These are phyloP conservation scores for Nephila pilipes DNA, from an alignment of 1,140 invertebrate genomes.

Conservation along the genomic window DNA sequence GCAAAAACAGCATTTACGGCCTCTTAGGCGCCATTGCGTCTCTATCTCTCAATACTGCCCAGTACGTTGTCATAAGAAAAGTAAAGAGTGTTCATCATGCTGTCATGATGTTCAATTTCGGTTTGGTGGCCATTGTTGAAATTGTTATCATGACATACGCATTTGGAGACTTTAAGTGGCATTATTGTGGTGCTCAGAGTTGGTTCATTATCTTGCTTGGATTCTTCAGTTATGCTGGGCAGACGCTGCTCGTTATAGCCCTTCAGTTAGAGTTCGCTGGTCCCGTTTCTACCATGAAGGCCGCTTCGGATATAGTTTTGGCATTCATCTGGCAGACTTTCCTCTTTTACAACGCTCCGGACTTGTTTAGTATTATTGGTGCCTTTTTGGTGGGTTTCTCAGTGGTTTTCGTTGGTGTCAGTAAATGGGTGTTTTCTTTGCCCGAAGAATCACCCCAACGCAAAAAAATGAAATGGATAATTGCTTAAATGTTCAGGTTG, in stretches of 20 bases:
- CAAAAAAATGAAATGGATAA: background rate
- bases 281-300: conserved; percentile 92
- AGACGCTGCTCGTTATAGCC: conserved; percentile 91
- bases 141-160: conserved; percentile 88
- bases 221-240: conserved; percentile 92
- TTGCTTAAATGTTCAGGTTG: background rate
- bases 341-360: conserved; percentile 92
- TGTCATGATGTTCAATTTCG: conserved; percentile 94
- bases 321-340: conserved; percentile 92
- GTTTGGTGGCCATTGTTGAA: conserved; percentile 90
- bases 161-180: conserved; percentile 89
- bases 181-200: conserved; percentile 88
- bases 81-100: conserved; percentile 93
- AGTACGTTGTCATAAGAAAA: conserved; percentile 91
- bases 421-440: conserved; percentile 86
- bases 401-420: conserved; percentile 90
- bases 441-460: background rate
- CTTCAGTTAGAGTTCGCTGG: conserved; percentile 94
- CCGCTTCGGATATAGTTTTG: conserved; percentile 93
- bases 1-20: conserved; percentile 83
- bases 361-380: conserved; percentile 89
- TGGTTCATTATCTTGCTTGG: conserved; percentile 90
- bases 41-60: conserved; percentile 92
- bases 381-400: conserved; percentile 92
- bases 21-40: conserved; percentile 90